A percentile compares a stretch with the other conserved stretches of the same genome.
phyloP scores from a whole-genome alignment of 37 sponge, comb jelly and placozoan species.

The Aplysina aerophoba region DNA sequence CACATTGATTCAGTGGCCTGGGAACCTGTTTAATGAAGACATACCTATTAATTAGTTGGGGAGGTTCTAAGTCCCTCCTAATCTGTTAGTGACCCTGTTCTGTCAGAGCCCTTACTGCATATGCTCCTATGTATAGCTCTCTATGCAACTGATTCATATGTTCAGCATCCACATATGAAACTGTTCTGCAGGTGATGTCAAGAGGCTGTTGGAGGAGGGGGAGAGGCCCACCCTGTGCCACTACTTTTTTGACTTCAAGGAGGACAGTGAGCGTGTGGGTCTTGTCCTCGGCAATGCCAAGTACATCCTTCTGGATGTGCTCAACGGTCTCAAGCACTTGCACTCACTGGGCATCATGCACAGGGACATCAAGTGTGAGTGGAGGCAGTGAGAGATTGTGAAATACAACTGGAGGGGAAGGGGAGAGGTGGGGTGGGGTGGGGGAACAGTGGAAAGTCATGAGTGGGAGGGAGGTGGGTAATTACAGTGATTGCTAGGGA shows the following conservation, averaged over 20 bases:
- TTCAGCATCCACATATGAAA: too few relatives aligned
- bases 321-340: slow-evolving; percentile 33
- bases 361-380: slow-evolving; percentile 52
- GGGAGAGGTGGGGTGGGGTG: background rate
- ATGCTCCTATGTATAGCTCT: too few relatives aligned
- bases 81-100: too few relatives aligned
- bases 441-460: background rate
- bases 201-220: slow-evolving; percentile 7
- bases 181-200: slow-evolving; percentile 14
- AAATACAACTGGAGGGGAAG: background rate
- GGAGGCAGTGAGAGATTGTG: background rate
- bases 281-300: slow-evolving; percentile 31
- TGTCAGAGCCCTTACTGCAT: too few relatives aligned
- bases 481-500: too few relatives aligned
- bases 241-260: background rate
- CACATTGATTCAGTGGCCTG: too few relatives aligned
- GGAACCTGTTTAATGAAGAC: too few relatives aligned
- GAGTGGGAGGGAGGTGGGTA: too few relatives aligned
- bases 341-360: slow-evolving; percentile 38
- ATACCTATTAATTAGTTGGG: too few relatives aligned
- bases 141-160: too few relatives aligned
- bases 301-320: slow-evolving; percentile 21
- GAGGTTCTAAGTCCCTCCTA: too few relatives aligned
- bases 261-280: slow-evolving; percentile 4
- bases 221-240: slow-evolving; percentile 14